Conservation (phyloP, 2,888 invertebrate genomes). For the Nysson spinosus region DNA sequence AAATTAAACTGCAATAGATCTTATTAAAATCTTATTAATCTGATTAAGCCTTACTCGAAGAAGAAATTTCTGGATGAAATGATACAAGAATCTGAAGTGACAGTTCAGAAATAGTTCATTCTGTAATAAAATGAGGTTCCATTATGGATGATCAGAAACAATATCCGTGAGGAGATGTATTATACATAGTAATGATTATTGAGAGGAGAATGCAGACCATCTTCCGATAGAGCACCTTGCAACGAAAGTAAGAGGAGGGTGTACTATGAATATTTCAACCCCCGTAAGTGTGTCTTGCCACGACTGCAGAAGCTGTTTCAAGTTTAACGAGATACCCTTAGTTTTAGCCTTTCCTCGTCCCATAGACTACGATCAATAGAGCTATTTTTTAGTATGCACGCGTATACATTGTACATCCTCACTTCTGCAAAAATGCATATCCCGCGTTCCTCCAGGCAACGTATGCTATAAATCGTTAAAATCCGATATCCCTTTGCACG, state of each 20-base stretch:
- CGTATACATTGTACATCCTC: background rate
- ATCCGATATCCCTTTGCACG: background rate
- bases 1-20: too few relatives aligned
- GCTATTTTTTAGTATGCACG: constrained; percentile 19
- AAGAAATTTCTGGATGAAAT: too few relatives aligned
- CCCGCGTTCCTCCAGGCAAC: background rate
- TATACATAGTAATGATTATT: background rate
- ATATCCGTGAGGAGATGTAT: background rate
- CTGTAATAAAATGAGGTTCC: too few relatives aligned
- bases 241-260: constrained; percentile 15
- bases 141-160: constrained; percentile 3
- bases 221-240: constrained; percentile 13
- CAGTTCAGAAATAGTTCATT: too few relatives aligned
- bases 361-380: constrained; percentile 21
- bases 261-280: constrained; percentile 68
- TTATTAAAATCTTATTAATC: too few relatives aligned
- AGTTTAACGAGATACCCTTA: constrained; percentile 55
- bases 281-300: constrained; percentile 59
- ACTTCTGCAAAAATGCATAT: background rate
- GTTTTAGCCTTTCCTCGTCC: constrained; percentile 7
- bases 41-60: too few relatives aligned
- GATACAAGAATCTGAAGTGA: too few relatives aligned
- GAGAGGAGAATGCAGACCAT: constrained; percentile 18
- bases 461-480: background rate
- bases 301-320: constrained; percentile 51